Evolutionary conservation across 2,888 invertebrate genomes (phyloP), one percentile per base, ranked within the genome.

Genomic region (Calephelis perditalis): DNA sequence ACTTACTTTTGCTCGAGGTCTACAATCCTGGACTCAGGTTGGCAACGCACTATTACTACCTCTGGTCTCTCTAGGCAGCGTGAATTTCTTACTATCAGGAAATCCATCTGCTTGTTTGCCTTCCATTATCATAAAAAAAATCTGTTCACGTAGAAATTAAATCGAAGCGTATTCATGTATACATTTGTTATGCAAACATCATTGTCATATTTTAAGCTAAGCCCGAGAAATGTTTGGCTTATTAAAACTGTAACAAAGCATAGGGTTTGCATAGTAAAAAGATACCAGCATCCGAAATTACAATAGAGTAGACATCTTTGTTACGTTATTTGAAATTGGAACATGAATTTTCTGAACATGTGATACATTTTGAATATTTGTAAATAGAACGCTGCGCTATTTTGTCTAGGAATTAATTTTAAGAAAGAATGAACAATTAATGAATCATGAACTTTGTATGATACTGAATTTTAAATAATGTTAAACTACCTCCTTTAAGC

Each of bases 191-290:
- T 49, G 49, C 49, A 49, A 49, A 49, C 15, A 49, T 26, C n/a
- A 49, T 49, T 49, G 49, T 49, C 49, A 49, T 49, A 26, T 49
- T 49, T 49, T 49, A 49, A 26, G 49, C 49, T 49, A 49, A 49
- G 49, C 26, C 26, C 15, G 49, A 26, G 49, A 49, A 49, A 49
- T 49, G 15, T 49, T 49, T 49, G 26, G 26, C 49, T 49, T 49
- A 49, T 49, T 49, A 49, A 49, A 49, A 49, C 12, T 49, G 12
- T 9, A 49, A 49, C 49, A 49, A 49, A 49, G 49, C 49, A 49
- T 49, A 49, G 49, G 49, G 26, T 49, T 26, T 49, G 49, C 26
- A 7, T 49, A 49, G 2, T 49, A 49, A 49, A 49, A 49, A 49
- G 49, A 49, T 49, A 12, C 26, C 49, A 15, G 26, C 49, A 26